A percentile compares a stretch with the other conserved stretches of the same genome.
These are phyloP conservation scores for Lineus longissimus DNA, from an alignment of 1,140 invertebrate species.

Conservation along the genomic window DNA sequence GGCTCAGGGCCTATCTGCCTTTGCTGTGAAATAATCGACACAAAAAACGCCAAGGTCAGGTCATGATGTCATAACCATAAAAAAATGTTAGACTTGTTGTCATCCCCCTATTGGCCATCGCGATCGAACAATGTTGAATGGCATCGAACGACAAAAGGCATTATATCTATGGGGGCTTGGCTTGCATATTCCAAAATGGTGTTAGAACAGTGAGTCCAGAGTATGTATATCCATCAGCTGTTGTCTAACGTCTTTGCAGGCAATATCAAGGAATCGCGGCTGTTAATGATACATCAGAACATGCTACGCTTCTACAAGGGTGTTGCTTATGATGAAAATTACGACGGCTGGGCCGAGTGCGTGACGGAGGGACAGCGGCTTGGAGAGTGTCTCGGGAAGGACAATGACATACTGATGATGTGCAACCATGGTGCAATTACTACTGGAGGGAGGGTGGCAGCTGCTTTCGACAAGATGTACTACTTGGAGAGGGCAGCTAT, in stretches of 20 bases:
- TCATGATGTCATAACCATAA: no score
- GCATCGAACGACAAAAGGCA: no score
- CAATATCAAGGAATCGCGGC: not conserved
- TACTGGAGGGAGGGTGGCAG: not conserved
- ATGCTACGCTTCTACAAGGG: not conserved
- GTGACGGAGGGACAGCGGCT: not conserved
- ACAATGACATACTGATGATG: slow-evolving; percentile 3
- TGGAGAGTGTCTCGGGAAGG: not conserved
- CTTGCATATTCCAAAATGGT: no score
- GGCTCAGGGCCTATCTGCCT: not conserved
- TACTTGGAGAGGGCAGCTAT: slow-evolving; percentile 7
- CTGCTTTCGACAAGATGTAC: slow-evolving; percentile 5
- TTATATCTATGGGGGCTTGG: no score
- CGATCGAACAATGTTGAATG: no score
- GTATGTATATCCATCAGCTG: no score
- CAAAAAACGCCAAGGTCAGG: no score
- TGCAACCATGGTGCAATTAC: not conserved
- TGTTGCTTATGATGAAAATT: not conserved
- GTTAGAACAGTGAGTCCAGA: no score
- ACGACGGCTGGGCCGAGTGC: not conserved
- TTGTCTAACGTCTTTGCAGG: no score
- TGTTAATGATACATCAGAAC: slow-evolving; percentile 4
- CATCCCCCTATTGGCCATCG: no score
- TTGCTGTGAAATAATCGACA: no score
- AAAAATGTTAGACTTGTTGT: no score